phyloP scores from a whole-genome alignment of 1,140 invertebrate genomes.

The Listronotus oregonensis region DNA sequence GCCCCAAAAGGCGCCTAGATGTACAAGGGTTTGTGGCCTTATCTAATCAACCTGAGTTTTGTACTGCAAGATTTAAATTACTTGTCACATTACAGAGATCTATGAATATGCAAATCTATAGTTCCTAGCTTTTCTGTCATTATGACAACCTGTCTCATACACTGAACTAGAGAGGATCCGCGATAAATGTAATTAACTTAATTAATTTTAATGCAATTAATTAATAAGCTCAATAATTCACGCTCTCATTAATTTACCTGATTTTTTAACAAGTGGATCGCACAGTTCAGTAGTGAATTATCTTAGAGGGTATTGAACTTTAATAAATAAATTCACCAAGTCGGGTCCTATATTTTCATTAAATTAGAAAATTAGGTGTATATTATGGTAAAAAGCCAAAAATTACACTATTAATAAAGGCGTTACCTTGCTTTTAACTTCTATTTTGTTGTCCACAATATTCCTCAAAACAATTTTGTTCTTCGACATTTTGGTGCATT shows the following conservation, averaged over 20 bases:
- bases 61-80: too few species aligned
- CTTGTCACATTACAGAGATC: too few species aligned
- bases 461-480: slow-evolving; percentile 64
- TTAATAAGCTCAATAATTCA: slow-evolving; percentile 35
- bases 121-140: too few species aligned
- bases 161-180: too few species aligned
- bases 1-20: too few species aligned
- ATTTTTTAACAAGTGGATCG: slow-evolving; percentile 23
- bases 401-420: slow-evolving; percentile 30
- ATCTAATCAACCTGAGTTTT: too few species aligned
- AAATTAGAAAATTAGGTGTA: neutral
- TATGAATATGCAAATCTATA: too few species aligned
- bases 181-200: neutral
- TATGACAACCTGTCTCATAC: too few species aligned
- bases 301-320: slow-evolving; percentile 25
- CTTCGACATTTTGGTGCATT: slow-evolving; percentile 65
- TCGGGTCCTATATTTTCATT: neutral
- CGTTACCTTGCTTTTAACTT: slow-evolving; percentile 74
- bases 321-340: slow-evolving; percentile 7
- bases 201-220: slow-evolving; percentile 6
- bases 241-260: slow-evolving; percentile 26
- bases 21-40: too few species aligned
- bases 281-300: slow-evolving; percentile 14
- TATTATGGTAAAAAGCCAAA: neutral
- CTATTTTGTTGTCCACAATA: slow-evolving; percentile 66